These are phyloP conservation scores for Isoperla grammatica DNA, from an alignment of 2,888 invertebrate genomes.

Conservation along the genomic window DNA sequence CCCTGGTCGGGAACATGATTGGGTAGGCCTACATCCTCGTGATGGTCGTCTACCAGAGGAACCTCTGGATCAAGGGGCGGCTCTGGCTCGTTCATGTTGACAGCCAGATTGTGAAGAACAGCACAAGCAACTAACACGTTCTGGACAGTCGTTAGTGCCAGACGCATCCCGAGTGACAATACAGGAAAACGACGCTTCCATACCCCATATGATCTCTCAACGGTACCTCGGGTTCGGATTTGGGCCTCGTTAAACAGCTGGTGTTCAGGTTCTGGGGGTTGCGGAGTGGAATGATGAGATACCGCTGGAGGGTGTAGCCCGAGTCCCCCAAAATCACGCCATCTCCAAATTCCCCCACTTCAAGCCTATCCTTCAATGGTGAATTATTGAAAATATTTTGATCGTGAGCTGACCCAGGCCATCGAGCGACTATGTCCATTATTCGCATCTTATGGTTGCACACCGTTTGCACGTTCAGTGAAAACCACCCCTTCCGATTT, in stretches of 20 bases:
- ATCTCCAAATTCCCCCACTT: conserved; percentile 20
- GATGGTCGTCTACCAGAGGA: neutral
- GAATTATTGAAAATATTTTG: conserved; percentile 21
- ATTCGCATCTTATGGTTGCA: conserved; percentile 12
- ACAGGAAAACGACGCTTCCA: conserved; percentile 22
- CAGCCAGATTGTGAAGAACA: conserved; percentile 23
- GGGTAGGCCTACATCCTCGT: neutral
- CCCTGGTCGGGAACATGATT: neutral
- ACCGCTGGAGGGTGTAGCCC: neutral
- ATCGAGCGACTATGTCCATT: conserved; percentile 20
- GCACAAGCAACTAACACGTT: conserved; percentile 19
- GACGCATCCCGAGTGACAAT: conserved; percentile 16
- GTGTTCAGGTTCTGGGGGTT: conserved; percentile 12
- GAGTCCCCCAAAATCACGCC: conserved; percentile 24
- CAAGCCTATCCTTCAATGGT: conserved; percentile 3
- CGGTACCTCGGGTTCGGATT: conserved; percentile 4
- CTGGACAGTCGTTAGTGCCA: conserved; percentile 2
- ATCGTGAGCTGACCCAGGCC: conserved; percentile 22
- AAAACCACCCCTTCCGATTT: conserved; percentile 23
- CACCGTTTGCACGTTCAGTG: conserved; percentile 22
- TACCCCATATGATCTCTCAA: conserved; percentile 17
- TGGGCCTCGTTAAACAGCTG: conserved; percentile 15
- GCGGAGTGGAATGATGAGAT: conserved; percentile 6
- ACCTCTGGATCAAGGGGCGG: conserved; percentile 16
- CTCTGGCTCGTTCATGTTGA: conserved; percentile 3